A percentile compares a stretch with the other conserved stretches of the same genome.
Evolutionary conservation across 2,888 invertebrate genomes (phyloP).

Genomic region (Phania funesta): DNA sequence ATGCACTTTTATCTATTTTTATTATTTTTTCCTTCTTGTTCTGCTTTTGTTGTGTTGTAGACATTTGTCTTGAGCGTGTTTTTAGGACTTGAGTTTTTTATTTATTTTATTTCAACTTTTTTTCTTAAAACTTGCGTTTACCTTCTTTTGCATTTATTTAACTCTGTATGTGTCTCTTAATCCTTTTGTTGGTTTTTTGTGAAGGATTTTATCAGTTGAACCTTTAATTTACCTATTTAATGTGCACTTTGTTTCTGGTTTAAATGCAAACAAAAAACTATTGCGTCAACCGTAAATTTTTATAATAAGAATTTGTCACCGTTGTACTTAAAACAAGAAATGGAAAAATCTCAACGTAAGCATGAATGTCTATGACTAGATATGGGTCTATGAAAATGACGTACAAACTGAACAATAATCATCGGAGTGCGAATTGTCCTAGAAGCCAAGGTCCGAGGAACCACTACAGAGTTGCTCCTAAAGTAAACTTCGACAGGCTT

Average conservation of each 20-base stretch:
- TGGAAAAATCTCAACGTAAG: background rate
- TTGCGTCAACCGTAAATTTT: conserved; percentile 37
- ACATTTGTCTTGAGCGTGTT: conserved; percentile 57
- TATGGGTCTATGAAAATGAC: no score
- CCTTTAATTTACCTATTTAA: conserved; percentile 41
- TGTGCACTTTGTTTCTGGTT: conserved; percentile 59
- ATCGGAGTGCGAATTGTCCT: no score
- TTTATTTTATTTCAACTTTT: background rate
- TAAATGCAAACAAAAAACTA: conserved; percentile 45
- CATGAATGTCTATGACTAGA: no score
- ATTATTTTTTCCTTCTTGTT: conserved; percentile 7
- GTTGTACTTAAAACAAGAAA: conserved; percentile 4
- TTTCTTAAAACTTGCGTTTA: conserved; percentile 31
- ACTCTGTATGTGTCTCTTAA: conserved; percentile 21
- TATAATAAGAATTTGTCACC: conserved; percentile 55
- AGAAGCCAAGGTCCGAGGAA: no score
- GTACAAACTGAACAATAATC: no score
- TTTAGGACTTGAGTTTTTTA: conserved; percentile 39
- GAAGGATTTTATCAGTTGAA: conserved; percentile 45
- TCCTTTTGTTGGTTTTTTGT: conserved; percentile 7
- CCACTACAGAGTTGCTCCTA: no score
- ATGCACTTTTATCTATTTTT: conserved; percentile 55
- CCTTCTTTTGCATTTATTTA: conserved; percentile 28
- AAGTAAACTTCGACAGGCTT: no score
- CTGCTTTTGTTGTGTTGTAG: conserved; percentile 50